Evolutionary conservation across 2,888 invertebrate genomes (phyloP).

Genomic region (Choreutis nemorana): DNA sequence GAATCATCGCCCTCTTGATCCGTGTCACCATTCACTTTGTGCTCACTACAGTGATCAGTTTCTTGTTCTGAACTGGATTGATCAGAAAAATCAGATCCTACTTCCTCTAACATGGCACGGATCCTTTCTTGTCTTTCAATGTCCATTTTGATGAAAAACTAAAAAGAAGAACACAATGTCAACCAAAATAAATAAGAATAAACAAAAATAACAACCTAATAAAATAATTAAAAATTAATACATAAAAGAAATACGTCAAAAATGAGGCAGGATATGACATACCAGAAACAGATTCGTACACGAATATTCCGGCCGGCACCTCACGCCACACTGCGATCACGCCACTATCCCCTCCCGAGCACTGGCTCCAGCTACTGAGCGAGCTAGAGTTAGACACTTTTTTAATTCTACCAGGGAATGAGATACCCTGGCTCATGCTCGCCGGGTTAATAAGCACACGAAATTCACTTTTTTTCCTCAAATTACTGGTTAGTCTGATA

Average conservation of each 20-base stretch:
- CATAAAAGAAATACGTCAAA: conserved; percentile 3
- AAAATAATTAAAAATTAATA: not conserved
- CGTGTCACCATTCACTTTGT: not conserved
- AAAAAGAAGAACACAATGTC: conserved; percentile 1
- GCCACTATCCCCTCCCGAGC: conserved; percentile 7
- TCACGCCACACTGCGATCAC: conserved; percentile 6
- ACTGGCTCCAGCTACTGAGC: not conserved
- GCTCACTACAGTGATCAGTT: conserved; percentile 3
- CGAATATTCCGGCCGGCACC: conserved; percentile 4
- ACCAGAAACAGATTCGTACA: conserved; percentile 6
- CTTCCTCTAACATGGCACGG: not conserved
- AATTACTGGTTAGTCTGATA: too few species aligned
- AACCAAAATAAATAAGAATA: too few species aligned
- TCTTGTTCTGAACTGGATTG: conserved; percentile 1
- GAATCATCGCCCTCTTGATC: not conserved
- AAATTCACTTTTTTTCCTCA: too few species aligned
- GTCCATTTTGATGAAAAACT: not conserved
- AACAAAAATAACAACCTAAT: not conserved
- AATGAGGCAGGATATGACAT: conserved; percentile 10
- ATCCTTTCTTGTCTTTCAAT: not conserved
- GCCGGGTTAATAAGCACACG: conserved; percentile 2
- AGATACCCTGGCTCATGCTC: not conserved
- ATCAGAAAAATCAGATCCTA: not conserved
- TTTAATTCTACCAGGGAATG: not conserved
- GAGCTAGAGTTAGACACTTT: not conserved